These are phyloP conservation scores for Caenorhabditis afra DNA, from an alignment of 2,888 invertebrate species.

Conservation along the genomic window DNA sequence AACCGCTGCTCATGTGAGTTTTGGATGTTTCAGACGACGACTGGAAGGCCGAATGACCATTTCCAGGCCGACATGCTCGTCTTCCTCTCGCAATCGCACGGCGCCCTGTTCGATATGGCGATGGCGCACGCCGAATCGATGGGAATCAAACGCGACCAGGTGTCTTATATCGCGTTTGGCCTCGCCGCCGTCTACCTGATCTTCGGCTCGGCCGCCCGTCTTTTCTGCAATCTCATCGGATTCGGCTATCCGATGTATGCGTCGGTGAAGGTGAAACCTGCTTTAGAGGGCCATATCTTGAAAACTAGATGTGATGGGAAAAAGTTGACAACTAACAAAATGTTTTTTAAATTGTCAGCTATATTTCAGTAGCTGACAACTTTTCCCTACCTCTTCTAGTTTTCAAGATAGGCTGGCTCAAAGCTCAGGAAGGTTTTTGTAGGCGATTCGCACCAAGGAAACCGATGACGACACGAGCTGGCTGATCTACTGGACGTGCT, in stretches of 20 bases:
- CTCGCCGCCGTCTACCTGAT: constrained; percentile 89
- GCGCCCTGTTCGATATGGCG: constrained; percentile 35
- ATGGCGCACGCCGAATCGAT: constrained; percentile 42
- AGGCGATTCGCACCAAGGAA: constrained; percentile 82
- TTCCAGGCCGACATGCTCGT: constrained; percentile 50
- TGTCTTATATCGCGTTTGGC: constrained; percentile 57
- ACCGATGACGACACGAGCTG: constrained; percentile 85
- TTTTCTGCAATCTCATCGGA: constrained; percentile 94
- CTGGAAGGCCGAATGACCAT: too few relatives aligned
- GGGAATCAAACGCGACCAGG: constrained; percentile 55
- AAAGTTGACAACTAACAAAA: too few relatives aligned
- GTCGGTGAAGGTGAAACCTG: constrained; percentile 82
- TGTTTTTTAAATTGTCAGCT: too few relatives aligned
- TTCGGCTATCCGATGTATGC: constrained; percentile 94
- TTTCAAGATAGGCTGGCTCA: too few relatives aligned
- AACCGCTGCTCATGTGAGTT: constrained; percentile 30
- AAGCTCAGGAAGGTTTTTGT: constrained; percentile 14
- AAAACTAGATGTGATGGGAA: too few relatives aligned
- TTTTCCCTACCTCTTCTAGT: too few relatives aligned
- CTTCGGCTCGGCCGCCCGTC: constrained; percentile 94
- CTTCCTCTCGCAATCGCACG: constrained; percentile 58
- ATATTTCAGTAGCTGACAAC: too few relatives aligned
- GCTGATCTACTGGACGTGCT: constrained; percentile 99
- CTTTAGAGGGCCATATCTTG: too few relatives aligned
- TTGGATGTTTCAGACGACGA: too few relatives aligned